Evolutionary conservation across 2,113 vertebrate species (phyloP).

Genomic region (Spheniscus mendiculus): DNA sequence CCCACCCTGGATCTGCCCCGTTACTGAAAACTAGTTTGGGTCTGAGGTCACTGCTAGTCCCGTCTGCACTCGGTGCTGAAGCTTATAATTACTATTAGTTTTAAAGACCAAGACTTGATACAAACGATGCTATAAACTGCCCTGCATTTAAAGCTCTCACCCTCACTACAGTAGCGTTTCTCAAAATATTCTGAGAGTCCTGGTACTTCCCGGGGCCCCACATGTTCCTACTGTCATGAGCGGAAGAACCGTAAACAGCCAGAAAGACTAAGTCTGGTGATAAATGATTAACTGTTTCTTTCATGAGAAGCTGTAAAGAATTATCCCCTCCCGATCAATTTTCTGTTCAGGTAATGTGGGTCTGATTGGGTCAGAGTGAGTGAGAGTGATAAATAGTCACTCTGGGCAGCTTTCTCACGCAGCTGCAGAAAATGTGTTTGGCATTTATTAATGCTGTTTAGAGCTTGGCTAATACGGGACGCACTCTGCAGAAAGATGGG

Average conservation of each 20-base stretch:
- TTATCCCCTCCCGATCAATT: background rate
- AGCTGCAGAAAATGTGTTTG: conserved; percentile 32
- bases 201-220: background rate
- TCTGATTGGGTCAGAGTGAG: background rate
- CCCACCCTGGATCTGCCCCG: background rate
- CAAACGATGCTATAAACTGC: background rate
- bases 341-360: conserved; percentile 2
- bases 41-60: background rate
- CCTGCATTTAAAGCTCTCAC: background rate
- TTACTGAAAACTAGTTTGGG: background rate
- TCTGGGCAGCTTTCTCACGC: background rate
- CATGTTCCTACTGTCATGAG: background rate
- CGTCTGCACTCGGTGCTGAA: background rate
- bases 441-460: background rate
- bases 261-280: background rate
- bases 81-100: background rate
- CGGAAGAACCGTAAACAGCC: background rate
- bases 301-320: conserved; percentile 12
- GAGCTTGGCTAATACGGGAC: background rate
- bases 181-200: background rate
- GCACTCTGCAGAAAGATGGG: background rate
- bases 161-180: background rate
- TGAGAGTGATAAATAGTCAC: conserved; percentile 16
- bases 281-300: background rate
- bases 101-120: background rate